A percentile compares a stretch with the other conserved stretches of the same genome.
Conservation (phyloP, 2,888 invertebrate genomes). For the Dendrolimus houi region DNA sequence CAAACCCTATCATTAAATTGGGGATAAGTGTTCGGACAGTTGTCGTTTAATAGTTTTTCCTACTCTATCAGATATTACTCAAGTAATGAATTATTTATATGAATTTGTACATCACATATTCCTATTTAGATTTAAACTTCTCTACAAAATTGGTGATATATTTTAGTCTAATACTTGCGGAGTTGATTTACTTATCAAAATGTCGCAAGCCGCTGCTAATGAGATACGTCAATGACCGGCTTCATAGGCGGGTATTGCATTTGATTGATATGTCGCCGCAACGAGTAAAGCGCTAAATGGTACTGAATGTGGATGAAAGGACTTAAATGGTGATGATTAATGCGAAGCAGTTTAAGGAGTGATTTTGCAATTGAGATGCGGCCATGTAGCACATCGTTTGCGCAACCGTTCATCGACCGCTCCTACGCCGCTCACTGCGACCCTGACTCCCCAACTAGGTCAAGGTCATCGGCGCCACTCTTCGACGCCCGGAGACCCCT, state of each 20-base stretch:
- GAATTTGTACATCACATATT: too few relatives aligned
- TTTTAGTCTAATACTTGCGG: too few relatives aligned
- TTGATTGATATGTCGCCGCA: background rate
- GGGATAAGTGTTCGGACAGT: background rate
- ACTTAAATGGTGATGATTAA: conserved; percentile 13
- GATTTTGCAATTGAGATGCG: conserved; percentile 17
- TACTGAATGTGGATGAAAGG: conserved; percentile 9
- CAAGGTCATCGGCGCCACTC: conserved; percentile 56
- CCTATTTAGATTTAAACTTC: too few relatives aligned
- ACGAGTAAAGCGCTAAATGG: background rate
- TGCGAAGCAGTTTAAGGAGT: conserved; percentile 3
- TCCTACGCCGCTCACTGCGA: conserved; percentile 25
- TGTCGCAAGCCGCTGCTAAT: too few relatives aligned
- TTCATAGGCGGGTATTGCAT: background rate
- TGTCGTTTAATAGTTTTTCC: background rate
- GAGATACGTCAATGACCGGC: too few relatives aligned
- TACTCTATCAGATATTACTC: too few relatives aligned
- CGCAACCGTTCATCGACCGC: conserved; percentile 22
- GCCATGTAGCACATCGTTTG: conserved; percentile 21
- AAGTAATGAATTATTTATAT: too few relatives aligned
- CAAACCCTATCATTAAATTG: background rate
- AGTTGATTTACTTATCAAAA: too few relatives aligned
- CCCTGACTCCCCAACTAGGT: conserved; percentile 42
- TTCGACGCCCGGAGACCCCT: conserved; percentile 12
- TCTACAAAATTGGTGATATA: too few relatives aligned